A percentile compares a stretch with the other conserved stretches of the same genome.
phyloP scores from a whole-genome alignment of 2,797 vertebrate genomes.

The Ptychadena robeensis region DNA sequence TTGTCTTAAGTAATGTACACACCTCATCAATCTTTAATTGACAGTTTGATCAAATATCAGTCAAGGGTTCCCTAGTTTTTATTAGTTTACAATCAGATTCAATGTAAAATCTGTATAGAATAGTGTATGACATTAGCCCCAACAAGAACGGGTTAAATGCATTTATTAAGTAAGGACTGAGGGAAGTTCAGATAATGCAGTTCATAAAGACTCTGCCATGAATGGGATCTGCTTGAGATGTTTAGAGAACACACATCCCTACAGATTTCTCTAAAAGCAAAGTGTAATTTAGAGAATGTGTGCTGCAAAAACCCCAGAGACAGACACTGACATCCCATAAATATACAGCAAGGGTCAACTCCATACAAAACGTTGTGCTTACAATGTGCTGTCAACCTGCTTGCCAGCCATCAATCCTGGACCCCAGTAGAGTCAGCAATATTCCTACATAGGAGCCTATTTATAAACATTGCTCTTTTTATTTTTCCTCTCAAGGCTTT shows the following conservation, averaged over 20 bases:
- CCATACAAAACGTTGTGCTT: constrained; percentile 34
- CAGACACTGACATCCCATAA: constrained; percentile 49
- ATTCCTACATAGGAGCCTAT: neutral
- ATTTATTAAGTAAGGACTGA: constrained; percentile 36
- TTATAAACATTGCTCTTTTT: neutral
- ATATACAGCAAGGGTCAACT: constrained; percentile 55
- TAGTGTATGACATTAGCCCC: too few species aligned
- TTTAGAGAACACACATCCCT: constrained; percentile 55
- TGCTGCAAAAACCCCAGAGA: constrained; percentile 43
- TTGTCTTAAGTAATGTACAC: too few species aligned
- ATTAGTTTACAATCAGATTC: too few species aligned
- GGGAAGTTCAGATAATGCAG: constrained; percentile 51
- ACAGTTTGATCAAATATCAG: too few species aligned
- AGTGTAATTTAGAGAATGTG: constrained; percentile 55
- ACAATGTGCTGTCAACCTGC: constrained; percentile 8
- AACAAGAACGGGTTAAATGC: constrained; percentile 30
- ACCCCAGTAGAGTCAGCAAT: constrained; percentile 26
- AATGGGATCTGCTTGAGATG: constrained; percentile 37
- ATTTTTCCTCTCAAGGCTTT: too few species aligned
- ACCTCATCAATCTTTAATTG: too few species aligned
- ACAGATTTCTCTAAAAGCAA: constrained; percentile 59
- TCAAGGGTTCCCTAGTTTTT: too few species aligned
- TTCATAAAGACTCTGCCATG: constrained; percentile 28
- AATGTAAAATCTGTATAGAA: too few species aligned
- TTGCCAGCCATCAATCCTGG: constrained; percentile 25